phyloP scores from a whole-genome alignment of 2,797 vertebrate genomes.

The Muraenolepis orangiensis region DNA sequence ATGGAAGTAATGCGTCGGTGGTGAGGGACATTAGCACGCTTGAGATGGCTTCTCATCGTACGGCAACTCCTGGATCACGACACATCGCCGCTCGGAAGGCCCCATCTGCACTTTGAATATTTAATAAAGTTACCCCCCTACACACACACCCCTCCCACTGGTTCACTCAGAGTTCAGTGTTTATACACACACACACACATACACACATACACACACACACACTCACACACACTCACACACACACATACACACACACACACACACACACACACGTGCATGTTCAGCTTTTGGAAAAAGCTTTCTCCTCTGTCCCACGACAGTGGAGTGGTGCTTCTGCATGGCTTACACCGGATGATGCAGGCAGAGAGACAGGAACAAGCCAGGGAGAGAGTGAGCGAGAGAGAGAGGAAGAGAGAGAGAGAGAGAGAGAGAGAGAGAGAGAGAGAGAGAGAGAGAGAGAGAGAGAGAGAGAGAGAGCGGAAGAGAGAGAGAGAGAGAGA shows the following conservation, averaged over 20 bases:
- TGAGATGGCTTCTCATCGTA: constrained; percentile 92
- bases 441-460: constrained; percentile 17
- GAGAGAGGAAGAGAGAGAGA: neutral
- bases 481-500: constrained; percentile 69
- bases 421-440: constrained; percentile 65
- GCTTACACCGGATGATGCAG: constrained; percentile 84
- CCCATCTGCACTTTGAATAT: constrained; percentile 99
- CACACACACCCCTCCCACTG: constrained; percentile 54
- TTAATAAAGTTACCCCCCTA: no score
- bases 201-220: no score
- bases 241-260: neutral
- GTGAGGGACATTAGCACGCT: constrained; percentile 89
- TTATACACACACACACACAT: constrained; percentile 65
- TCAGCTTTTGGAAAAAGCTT: constrained; percentile 72
- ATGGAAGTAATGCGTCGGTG: constrained; percentile 90
- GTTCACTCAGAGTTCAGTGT: constrained; percentile 97
- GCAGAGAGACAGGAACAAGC: constrained; percentile 54
- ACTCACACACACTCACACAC: no score
- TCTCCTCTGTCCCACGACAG: constrained; percentile 82
- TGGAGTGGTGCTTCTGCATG: constrained; percentile 86
- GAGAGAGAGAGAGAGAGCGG: no score
- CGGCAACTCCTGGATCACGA: constrained; percentile 91
- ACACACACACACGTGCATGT: neutral
- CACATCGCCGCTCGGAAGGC: constrained; percentile 95
- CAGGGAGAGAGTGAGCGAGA: constrained; percentile 61